phyloP scores from a whole-genome alignment of 2,113 vertebrate genomes.

The Archilochus colubris region DNA sequence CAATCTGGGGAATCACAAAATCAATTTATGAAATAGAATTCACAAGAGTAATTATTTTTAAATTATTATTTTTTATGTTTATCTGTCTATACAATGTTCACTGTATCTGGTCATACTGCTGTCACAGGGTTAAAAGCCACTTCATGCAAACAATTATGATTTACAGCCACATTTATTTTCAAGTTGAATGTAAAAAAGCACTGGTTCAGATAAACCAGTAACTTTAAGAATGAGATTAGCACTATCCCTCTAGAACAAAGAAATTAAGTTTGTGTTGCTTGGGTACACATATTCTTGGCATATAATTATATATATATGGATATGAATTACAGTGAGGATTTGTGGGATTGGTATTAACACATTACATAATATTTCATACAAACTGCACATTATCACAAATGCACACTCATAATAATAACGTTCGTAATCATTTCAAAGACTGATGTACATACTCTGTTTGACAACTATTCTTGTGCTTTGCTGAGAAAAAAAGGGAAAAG shows the following conservation, averaged over 20 bases:
- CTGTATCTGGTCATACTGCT: not conserved
- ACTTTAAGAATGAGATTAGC: not conserved
- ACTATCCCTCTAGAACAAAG: not conserved
- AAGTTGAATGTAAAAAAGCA: not conserved
- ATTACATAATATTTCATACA: not conserved
- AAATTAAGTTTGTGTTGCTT: not conserved
- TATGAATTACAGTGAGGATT: not conserved
- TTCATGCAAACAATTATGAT: not conserved
- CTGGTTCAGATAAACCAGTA: not conserved
- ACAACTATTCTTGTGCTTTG: not conserved
- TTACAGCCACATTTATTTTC: not conserved
- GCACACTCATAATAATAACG: not conserved
- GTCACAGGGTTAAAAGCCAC: not conserved
- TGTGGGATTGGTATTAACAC: not conserved
- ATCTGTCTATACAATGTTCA: not conserved
- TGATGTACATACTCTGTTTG: not conserved
- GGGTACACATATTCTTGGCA: not conserved
- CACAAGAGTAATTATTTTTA: not conserved
- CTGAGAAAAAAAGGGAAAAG: not conserved
- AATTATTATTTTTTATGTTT: not conserved
- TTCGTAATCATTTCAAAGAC: not conserved
- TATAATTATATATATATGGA: not conserved
- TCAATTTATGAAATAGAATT: not conserved
- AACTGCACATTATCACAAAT: not conserved
- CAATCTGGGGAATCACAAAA: not conserved